Base-by-base conservation (phyloP, 2,113 vertebrate species). In the Piprites chloris region DNA sequence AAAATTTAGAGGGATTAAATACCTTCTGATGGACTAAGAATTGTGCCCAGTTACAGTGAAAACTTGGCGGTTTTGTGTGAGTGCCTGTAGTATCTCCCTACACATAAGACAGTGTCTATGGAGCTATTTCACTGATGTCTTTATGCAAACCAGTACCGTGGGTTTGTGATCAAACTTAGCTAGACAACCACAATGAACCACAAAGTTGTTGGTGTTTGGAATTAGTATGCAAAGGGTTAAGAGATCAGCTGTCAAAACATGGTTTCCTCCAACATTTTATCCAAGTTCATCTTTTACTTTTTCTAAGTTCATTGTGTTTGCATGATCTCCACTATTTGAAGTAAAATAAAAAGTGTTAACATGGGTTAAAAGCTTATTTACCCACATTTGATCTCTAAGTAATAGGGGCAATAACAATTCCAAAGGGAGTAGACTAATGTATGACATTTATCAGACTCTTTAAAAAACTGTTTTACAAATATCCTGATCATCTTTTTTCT, bases 31-130 rank as follows among this genome's bases (percentile, higher is more conserved):
- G 52, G 39, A 52, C 11, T 30, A 68, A 75, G 35, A 78, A 80
- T 55, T 39, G 8, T 84, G 16, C 27, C n/a, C 39, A 49, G 5
- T 18, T 16, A 18, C 2, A 42, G 12, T 8, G 42, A 81, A 49
- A 10, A 5, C 18, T 72, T 71, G 18, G 10, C 14, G 56, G 7
- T 8, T 9, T 4, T 49, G 9, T 62, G 3, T 11, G 13, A 65
- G 14, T 44, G 23, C 19, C 17, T 52, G 9, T 12, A 46, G 12
- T 20, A 46, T 2, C 19, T 7, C 4, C 9, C 32, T 16, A 32
- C 0, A 0, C 37, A 55, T 3, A 32, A 50, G 35, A 11, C 15
- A 61, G 6, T 50, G 17, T 28, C 33, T 52, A 9, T 49, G 33
- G 26, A 56, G 18, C 5, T 63, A 35, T 73, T 15, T 42, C 14